phyloP scores from a whole-genome alignment of 2,797 vertebrate species.

The Limosa lapponica region DNA sequence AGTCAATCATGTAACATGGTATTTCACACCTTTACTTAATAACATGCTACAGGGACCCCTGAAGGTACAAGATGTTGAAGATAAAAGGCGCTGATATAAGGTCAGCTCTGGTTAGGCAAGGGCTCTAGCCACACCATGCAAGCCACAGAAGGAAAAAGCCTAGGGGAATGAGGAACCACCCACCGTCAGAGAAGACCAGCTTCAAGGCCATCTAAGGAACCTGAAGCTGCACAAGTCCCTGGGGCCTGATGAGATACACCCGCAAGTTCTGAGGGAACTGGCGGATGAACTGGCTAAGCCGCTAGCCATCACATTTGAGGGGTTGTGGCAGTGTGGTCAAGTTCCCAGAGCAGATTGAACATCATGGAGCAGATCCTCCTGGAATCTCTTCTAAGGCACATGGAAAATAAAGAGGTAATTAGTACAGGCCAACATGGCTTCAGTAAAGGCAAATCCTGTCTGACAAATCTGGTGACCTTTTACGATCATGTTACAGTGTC shows the following conservation, averaged over 20 bases:
- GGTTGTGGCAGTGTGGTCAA: neutral
- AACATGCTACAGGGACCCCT: neutral
- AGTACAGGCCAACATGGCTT: neutral
- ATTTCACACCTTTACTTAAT: neutral
- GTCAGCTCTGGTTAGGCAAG: neutral
- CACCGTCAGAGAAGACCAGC: neutral
- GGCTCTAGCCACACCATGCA: neutral
- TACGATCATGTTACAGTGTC: fast-evolving
- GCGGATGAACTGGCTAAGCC: neutral
- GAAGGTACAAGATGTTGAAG: neutral
- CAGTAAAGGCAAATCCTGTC: neutral
- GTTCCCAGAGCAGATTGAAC: too few relatives aligned
- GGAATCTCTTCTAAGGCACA: neutral
- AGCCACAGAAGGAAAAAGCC: neutral
- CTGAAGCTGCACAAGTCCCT: neutral
- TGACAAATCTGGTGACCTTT: neutral
- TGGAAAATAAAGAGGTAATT: neutral
- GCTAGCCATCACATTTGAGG: neutral
- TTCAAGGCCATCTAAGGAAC: neutral
- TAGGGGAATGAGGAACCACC: neutral
- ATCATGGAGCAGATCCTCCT: neutral
- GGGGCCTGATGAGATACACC: neutral
- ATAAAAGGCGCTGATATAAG: neutral
- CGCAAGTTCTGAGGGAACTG: neutral
- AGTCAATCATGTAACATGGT: neutral